Base-by-base conservation (phyloP, 2,113 vertebrate species). In the Rhinopithecus roxellana region DNA sequence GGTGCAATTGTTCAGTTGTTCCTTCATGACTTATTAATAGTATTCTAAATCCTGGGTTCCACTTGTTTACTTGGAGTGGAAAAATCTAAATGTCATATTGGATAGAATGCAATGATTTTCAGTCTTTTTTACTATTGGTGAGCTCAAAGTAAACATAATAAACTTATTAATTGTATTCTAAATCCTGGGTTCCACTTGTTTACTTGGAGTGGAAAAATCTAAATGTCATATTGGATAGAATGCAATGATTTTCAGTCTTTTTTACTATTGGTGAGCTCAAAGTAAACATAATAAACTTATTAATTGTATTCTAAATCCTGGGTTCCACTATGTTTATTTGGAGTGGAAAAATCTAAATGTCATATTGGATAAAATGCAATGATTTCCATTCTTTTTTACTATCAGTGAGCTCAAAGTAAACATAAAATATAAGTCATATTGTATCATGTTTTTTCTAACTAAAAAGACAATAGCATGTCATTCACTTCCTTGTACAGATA, bases 31-130 rank as follows among this genome's bases (percentile, higher is more conserved):
- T 98, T 98, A 98, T n/a, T 96, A 12, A 64, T 64, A 64, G 27
- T 64, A 96, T 89, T 38, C 55, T 10, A 84, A 87, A 96, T 97
- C 64, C 82, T 97, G 30, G 91, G 61, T 90, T 97, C 78, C 89
- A 96, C 50, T 97, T n/a, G 98, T 98, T 77, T 79, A 98, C 96
- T 97, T 97, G 81, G 85, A 85, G 38, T 72, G 38, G 93, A 97
- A 98, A 93, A 98, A 77, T 96, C 95, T 98, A 0, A 8, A 92
- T 98, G 84, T 97, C 94, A 94, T 89, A 89, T 98, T 97, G 72
- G 80, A 97, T 98, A 38, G 69, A n/a, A 97, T 97, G 93, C 87
- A 98, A 94, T 97, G 87, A 97, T 98, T 97, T 97, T 20, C 70
- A 92, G 74, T 94, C n/a, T 96, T 89, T 96, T 95, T 98, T 89